Conservation (phyloP, 2,113 vertebrate species). For the Hipposideros armiger region DNA sequence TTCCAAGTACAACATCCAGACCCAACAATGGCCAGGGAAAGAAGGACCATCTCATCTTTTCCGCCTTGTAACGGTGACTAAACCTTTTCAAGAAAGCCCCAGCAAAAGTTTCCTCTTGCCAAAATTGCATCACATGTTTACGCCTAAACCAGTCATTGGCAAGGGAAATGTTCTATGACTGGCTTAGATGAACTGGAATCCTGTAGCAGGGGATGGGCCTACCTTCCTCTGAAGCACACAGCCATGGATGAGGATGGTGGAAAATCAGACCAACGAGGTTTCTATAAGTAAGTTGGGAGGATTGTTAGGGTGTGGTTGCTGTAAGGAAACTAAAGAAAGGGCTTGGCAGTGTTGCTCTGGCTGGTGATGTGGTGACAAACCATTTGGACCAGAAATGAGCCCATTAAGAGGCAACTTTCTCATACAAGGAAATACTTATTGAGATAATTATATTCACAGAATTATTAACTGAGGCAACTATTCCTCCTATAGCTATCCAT, state of each 20-base stretch:
- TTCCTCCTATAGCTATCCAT: not conserved
- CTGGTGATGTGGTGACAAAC: not conserved
- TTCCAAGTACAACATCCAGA: not conserved
- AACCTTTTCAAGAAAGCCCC: not conserved
- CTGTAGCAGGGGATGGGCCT: not conserved
- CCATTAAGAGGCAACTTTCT: not conserved
- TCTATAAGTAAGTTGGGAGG: not conserved
- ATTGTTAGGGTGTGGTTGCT: not conserved
- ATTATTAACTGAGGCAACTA: not conserved
- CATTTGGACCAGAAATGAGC: not conserved
- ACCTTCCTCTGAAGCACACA: not conserved
- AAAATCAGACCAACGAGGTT: not conserved
- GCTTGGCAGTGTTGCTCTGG: not conserved
- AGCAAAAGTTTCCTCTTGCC: constrained; percentile 23
- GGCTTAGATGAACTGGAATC: not conserved
- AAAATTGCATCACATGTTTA: not conserved
- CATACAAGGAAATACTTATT: not conserved
- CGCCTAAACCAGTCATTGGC: not conserved
- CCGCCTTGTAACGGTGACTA: not conserved
- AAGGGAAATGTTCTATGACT: not conserved
- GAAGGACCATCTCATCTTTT: not conserved
- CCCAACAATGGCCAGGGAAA: not conserved
- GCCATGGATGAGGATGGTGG: not conserved
- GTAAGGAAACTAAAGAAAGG: not conserved
- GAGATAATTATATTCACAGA: not conserved